Evolutionary conservation across 2,888 invertebrate genomes (phyloP).

Genomic region (Cantharis lateralis): DNA sequence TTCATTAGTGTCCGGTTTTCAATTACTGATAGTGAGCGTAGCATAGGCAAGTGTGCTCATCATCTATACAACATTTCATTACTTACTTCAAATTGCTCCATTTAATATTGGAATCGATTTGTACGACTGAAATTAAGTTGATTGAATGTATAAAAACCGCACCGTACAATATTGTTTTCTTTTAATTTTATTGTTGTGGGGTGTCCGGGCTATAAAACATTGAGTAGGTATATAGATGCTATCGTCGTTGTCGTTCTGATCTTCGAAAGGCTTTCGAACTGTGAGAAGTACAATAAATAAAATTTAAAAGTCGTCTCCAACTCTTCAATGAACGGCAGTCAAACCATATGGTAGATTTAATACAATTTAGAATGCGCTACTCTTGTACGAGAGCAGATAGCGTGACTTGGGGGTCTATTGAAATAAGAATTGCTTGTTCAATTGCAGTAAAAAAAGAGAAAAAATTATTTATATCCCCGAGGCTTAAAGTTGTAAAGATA

Average conservation of each 20-base stretch:
- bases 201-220: neutral
- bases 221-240: neutral
- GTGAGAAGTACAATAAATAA: neutral
- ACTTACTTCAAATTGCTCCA: slow-evolving; percentile 41
- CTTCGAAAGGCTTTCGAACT: neutral
- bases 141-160: neutral
- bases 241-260: neutral
- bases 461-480: neutral
- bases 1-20: slow-evolving; percentile 51
- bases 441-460: neutral
- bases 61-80: slow-evolving; percentile 41
- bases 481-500: neutral
- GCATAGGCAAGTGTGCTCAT: slow-evolving; percentile 22
- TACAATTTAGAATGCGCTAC: neutral
- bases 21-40: slow-evolving; percentile 43
- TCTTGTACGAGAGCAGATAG: neutral
- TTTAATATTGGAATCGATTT: slow-evolving; percentile 26
- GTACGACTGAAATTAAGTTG: slow-evolving; percentile 9
- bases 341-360: neutral
- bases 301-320: neutral
- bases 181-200: neutral
- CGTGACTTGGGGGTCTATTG: neutral
- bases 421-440: neutral
- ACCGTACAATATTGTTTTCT: neutral
- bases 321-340: neutral